Evolutionary conservation across 2,888 invertebrate species (phyloP).

Genomic region (Megalurothrips usitatus): DNA sequence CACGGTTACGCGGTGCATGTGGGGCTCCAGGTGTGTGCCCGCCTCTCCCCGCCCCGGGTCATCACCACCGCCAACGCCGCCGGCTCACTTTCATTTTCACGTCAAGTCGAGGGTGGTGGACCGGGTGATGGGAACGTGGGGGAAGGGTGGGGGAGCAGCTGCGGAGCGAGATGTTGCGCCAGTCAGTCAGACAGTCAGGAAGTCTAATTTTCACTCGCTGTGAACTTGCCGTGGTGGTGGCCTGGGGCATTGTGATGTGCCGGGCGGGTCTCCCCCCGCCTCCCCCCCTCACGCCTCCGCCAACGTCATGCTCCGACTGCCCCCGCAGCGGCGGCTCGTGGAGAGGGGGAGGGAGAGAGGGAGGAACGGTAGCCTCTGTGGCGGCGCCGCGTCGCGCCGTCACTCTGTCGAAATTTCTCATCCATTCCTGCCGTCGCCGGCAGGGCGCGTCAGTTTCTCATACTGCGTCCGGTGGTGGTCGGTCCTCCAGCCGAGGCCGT

Average conservation of each 20-base stretch:
- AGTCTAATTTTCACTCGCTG: constrained; percentile 15
- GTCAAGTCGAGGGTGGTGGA: background rate
- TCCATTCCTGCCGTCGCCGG: too few relatives aligned
- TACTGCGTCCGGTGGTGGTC: too few relatives aligned
- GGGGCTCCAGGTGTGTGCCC: background rate
- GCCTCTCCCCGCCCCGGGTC: background rate
- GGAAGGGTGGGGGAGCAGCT: background rate
- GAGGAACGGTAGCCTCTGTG: too few relatives aligned
- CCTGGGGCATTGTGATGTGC: background rate
- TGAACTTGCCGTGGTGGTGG: background rate
- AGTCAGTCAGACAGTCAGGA: background rate
- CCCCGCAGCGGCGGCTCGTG: too few relatives aligned
- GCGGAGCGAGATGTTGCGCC: background rate
- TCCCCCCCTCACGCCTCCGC: too few relatives aligned
- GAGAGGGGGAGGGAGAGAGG: too few relatives aligned
- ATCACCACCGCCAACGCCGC: background rate
- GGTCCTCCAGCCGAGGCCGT: too few relatives aligned
- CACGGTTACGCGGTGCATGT: background rate
- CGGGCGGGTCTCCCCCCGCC: too few relatives aligned
- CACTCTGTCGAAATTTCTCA: too few relatives aligned
- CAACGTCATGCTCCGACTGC: too few relatives aligned
- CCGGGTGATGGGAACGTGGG: background rate
- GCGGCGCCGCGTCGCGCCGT: too few relatives aligned
- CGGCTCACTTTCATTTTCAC: constrained; percentile 2
- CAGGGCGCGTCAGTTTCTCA: too few relatives aligned